A percentile compares a stretch with the other conserved stretches of the same genome.
Conservation (phyloP, 2,113 vertebrate genomes). For the Patagioenas fasciata region DNA sequence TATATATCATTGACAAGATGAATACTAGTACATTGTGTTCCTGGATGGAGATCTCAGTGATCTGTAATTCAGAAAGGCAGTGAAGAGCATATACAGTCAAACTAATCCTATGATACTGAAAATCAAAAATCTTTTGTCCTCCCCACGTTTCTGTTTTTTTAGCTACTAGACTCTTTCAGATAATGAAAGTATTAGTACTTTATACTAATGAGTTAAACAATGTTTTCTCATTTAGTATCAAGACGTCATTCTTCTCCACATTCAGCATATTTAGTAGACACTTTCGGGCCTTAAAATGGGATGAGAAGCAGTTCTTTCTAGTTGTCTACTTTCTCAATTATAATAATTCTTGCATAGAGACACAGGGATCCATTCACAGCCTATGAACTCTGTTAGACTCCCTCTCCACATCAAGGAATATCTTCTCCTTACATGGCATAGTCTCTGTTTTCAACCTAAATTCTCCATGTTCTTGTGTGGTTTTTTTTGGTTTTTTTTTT, state of each 20-base stretch:
- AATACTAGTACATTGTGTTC: background rate
- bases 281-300: background rate
- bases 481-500: background rate
- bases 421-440: background rate
- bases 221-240: background rate
- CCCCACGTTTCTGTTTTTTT: background rate
- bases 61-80: conserved; percentile 46
- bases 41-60: background rate
- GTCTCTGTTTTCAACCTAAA: background rate
- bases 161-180: background rate
- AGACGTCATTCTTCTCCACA: background rate
- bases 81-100: background rate
- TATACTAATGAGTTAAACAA: background rate
- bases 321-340: background rate
- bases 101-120: background rate
- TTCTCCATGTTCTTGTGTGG: background rate
- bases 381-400: background rate
- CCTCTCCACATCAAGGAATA: background rate
- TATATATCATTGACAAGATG: conserved; percentile 22
- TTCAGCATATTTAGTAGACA: background rate
- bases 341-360: background rate
- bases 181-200: background rate
- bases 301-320: background rate
- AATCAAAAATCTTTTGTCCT: background rate
- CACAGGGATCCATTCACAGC: background rate